A percentile compares a stretch with the other conserved stretches of the same genome.
These are phyloP conservation scores for Synaphobranchus kaupii DNA, from an alignment of 2,797 vertebrate genomes.

Conservation along the genomic window DNA sequence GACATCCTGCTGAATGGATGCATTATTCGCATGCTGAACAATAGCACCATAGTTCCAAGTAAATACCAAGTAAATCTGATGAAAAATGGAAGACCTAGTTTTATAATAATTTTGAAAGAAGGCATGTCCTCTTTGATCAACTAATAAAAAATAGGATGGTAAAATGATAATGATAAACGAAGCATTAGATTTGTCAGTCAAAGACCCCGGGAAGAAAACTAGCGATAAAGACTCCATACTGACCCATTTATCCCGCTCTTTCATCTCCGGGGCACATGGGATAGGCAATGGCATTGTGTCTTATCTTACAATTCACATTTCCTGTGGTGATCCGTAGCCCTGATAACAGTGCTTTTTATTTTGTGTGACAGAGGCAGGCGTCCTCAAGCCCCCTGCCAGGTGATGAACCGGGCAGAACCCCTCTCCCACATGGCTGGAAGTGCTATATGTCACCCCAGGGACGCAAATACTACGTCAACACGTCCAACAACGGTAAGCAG, in stretches of 20 bases:
- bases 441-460: constrained; percentile 97
- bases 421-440: constrained; percentile 90
- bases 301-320: constrained; percentile 29
- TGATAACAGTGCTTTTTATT: constrained; percentile 35
- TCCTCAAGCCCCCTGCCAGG: constrained; percentile 80
- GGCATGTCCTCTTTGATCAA: not conserved
- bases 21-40: not conserved
- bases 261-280: not conserved
- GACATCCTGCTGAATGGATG: not conserved
- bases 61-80: not conserved
- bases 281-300: constrained; percentile 1
- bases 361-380: constrained; percentile 80
- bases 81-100: not conserved
- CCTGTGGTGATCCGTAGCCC: constrained; percentile 13
- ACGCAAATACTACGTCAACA: constrained; percentile 93
- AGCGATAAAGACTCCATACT: not conserved
- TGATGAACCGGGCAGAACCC: constrained; percentile 76
- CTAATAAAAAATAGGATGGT: not conserved
- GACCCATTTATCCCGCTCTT: not conserved
- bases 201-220: not conserved
- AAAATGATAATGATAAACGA: not conserved
- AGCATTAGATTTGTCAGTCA: not conserved
- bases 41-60: not conserved
- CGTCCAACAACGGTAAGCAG: constrained; percentile 89
- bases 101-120: not conserved